Conservation (phyloP, 2,113 vertebrate species). For the Chloroceryle aenea region DNA sequence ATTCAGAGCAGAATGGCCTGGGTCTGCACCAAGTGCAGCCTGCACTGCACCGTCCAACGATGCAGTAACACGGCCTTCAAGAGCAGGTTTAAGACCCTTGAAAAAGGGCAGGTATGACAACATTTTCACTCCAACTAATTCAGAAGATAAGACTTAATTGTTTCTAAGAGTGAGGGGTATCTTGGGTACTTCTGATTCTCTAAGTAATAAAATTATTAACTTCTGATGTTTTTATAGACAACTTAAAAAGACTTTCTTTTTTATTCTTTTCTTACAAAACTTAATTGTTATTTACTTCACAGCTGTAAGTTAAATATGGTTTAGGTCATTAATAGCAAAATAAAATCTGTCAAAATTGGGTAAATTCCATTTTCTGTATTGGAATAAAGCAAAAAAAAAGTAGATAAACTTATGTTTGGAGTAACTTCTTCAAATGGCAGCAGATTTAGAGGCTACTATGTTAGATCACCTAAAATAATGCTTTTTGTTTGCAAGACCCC, state of each 20-base stretch:
- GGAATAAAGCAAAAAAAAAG: neutral
- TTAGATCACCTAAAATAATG: neutral
- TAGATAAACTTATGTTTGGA: neutral
- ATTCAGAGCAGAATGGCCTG: neutral
- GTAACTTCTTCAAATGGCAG: neutral
- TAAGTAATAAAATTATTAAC: neutral
- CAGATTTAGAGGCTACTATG: neutral
- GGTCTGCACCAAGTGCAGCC: neutral
- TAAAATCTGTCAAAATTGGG: neutral
- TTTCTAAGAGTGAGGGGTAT: neutral
- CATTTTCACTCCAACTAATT: neutral
- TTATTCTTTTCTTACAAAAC: neutral
- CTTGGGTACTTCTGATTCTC: neutral
- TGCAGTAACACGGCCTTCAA: neutral
- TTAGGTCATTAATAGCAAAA: neutral
- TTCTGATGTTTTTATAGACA: neutral
- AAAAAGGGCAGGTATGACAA: neutral
- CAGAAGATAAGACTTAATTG: neutral
- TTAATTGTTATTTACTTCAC: neutral
- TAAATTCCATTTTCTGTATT: neutral
- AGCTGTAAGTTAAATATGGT: neutral
- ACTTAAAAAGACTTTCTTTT: neutral
- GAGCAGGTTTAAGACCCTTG: neutral
- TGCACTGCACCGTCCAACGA: neutral
- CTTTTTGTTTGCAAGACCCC: neutral